phyloP scores from a whole-genome alignment of 2,113 vertebrate genomes.

The Hyaena hyaena region DNA sequence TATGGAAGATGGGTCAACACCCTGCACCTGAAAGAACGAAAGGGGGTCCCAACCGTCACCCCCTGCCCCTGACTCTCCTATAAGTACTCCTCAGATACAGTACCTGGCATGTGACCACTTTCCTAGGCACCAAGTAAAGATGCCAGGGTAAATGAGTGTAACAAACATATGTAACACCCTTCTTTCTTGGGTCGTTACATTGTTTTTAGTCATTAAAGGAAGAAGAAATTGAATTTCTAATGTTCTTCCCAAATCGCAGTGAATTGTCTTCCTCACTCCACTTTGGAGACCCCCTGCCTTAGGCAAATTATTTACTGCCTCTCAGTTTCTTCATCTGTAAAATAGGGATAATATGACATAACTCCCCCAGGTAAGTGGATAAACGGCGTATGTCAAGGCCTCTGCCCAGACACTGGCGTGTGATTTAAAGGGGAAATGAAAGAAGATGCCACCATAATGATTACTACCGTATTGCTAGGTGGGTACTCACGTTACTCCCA shows the following conservation, averaged over 20 bases:
- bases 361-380: background rate
- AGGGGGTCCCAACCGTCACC: rapidly evolving
- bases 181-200: background rate
- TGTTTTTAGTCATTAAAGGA: background rate
- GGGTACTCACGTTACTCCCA: background rate
- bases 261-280: background rate
- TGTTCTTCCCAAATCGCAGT: background rate
- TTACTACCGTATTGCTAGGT: background rate
- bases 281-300: background rate
- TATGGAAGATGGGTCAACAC: background rate
- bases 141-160: background rate
- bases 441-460: background rate
- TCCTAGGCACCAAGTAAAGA: background rate
- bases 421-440: constrained; percentile 31
- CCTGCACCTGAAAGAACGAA: background rate
- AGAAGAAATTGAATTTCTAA: background rate
- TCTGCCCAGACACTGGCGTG: background rate
- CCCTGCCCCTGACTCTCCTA: background rate
- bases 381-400: background rate
- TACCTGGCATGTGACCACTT: background rate
- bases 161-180: background rate
- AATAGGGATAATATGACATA: background rate
- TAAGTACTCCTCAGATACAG: too few species aligned
- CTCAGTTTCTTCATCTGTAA: constrained; percentile 11
- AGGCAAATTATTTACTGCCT: background rate